Conservation (phyloP, 2,888 invertebrate species). For the Trissoscelio sp. region DNA sequence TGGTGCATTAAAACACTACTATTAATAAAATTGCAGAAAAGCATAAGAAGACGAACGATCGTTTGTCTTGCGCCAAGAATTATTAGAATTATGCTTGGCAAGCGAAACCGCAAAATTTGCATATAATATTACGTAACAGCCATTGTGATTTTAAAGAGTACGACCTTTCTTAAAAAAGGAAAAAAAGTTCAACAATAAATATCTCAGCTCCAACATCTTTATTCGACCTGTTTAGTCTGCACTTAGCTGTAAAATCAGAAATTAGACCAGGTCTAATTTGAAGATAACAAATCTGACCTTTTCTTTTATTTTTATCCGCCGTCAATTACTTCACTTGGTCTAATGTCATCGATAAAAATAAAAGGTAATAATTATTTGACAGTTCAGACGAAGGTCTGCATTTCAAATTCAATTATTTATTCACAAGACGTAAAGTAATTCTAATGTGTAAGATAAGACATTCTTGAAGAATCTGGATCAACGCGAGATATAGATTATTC, state of each 20-base stretch:
- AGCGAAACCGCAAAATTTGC: constrained; percentile 50
- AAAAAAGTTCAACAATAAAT: constrained; percentile 9
- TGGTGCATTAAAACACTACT: background rate
- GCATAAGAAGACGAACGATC: constrained; percentile 20
- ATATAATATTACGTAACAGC: constrained; percentile 32
- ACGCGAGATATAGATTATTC: constrained; percentile 1
- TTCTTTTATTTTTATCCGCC: background rate
- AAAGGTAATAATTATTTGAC: background rate
- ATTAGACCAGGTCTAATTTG: background rate
- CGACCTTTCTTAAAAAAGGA: background rate
- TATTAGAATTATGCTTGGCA: constrained; percentile 30
- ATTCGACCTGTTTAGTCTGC: background rate
- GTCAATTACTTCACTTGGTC: background rate
- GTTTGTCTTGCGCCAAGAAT: constrained; percentile 42
- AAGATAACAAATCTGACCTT: background rate
- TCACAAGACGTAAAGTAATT: background rate
- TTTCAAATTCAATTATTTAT: constrained; percentile 2
- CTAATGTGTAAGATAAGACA: background rate
- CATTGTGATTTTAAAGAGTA: constrained; percentile 32
- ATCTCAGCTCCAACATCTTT: constrained; percentile 6
- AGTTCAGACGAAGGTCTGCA: background rate
- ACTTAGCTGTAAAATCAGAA: background rate
- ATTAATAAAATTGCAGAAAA: constrained; percentile 42
- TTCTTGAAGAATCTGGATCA: constrained; percentile 11
- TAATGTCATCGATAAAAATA: constrained; percentile 11